Conservation (phyloP, 1,140 invertebrate species). For the Arctopsyche grandis region DNA sequence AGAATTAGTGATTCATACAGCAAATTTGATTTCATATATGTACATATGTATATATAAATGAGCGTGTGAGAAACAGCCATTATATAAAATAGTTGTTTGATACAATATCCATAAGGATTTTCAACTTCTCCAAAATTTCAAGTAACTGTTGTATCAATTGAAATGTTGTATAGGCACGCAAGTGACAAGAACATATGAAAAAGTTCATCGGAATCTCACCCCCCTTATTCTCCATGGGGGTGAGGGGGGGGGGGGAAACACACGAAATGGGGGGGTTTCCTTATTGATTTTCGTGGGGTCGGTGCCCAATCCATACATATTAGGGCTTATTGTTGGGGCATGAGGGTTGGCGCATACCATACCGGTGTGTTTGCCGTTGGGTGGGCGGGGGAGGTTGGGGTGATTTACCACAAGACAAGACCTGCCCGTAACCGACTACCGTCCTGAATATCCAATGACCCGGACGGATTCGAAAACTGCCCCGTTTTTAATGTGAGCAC, state of each 20-base stretch:
- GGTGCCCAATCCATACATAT: slow-evolving; percentile 10
- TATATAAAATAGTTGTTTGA: too few species aligned
- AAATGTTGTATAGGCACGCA: neutral
- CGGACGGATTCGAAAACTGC: neutral
- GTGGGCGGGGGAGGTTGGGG: neutral
- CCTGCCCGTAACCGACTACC: neutral
- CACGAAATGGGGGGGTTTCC: neutral
- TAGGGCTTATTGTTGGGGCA: slow-evolving; percentile 6
- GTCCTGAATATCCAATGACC: neutral
- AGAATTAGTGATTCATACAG: too few species aligned
- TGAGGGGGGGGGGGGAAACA: neutral
- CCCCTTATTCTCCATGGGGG: neutral
- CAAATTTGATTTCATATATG: too few species aligned
- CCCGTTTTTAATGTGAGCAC: too few species aligned
- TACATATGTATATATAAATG: too few species aligned
- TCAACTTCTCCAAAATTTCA: too few species aligned
- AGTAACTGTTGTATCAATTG: too few species aligned
- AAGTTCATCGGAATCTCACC: neutral
- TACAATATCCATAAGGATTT: too few species aligned
- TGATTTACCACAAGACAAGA: neutral
- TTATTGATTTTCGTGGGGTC: slow-evolving; percentile 17
- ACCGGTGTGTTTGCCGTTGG: neutral
- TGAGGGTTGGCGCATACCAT: neutral
- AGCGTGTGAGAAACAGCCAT: too few species aligned
- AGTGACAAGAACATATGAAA: neutral